phyloP scores from a whole-genome alignment of 2,888 invertebrate species.

The Colletes collaris region DNA sequence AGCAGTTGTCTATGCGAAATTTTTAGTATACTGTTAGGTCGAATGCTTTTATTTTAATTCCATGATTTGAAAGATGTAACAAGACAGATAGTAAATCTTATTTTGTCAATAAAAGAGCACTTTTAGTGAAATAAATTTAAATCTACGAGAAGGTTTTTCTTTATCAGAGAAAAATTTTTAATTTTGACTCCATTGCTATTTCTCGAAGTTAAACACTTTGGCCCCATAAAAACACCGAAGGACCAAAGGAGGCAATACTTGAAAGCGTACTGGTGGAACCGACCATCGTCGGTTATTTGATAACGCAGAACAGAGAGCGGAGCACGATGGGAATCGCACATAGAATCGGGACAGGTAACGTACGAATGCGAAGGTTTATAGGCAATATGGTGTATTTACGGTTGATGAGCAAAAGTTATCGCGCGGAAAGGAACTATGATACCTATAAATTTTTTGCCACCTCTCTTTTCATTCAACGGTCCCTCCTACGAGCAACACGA shows the following conservation, averaged over 20 bases:
- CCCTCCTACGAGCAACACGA: slow-evolving; percentile 39
- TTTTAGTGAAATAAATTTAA: too few relatives aligned
- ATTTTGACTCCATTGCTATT: too few relatives aligned
- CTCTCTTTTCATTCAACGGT: slow-evolving; percentile 39
- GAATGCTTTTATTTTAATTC: too few relatives aligned
- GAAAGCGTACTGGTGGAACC: slow-evolving; percentile 70
- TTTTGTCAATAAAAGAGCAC: too few relatives aligned
- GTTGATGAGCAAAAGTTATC: slow-evolving; percentile 71
- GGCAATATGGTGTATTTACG: slow-evolving; percentile 81
- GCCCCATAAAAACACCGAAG: too few relatives aligned
- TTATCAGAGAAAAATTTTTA: too few relatives aligned
- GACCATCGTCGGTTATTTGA: slow-evolving; percentile 73
- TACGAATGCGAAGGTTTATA: slow-evolving; percentile 81
- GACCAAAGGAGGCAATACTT: slow-evolving; percentile 10
- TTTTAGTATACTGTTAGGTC: too few relatives aligned
- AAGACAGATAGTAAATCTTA: too few relatives aligned
- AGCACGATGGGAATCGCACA: slow-evolving; percentile 48
- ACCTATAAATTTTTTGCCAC: slow-evolving; percentile 54
- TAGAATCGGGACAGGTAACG: slow-evolving; percentile 77
- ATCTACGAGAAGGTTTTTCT: too few relatives aligned
- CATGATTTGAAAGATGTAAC: too few relatives aligned
- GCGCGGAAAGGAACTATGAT: slow-evolving; percentile 57
- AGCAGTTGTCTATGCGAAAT: too few relatives aligned
- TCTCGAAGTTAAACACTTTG: too few relatives aligned
- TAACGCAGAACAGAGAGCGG: slow-evolving; percentile 64